phyloP scores from a whole-genome alignment of 2,888 invertebrate species.

The Platypus cylindrus region DNA sequence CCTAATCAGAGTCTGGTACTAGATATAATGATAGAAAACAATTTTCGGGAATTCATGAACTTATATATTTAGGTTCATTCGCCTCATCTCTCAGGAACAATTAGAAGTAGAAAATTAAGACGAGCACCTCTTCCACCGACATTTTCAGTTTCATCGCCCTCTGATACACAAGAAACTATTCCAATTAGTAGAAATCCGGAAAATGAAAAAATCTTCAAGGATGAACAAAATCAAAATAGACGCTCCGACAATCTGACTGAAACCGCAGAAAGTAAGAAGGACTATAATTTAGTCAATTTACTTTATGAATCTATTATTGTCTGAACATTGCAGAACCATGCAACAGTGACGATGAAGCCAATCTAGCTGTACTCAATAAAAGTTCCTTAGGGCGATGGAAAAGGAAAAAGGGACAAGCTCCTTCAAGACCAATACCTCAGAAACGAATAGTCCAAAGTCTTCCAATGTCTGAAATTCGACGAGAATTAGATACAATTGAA shows the following conservation, averaged over 20 bases:
- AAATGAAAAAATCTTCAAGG: slow-evolving; percentile 18
- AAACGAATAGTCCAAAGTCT: slow-evolving; percentile 49
- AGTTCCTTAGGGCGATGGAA: slow-evolving; percentile 58
- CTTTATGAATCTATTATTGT: too few relatives aligned
- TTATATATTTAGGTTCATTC: slow-evolving; percentile 25
- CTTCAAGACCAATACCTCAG: slow-evolving; percentile 59
- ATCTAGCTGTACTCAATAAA: slow-evolving; percentile 37
- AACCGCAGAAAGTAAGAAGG: too few relatives aligned
- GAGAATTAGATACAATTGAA: slow-evolving; percentile 71
- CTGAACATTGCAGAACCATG: too few relatives aligned
- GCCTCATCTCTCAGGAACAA: slow-evolving; percentile 33
- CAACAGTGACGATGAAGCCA: slow-evolving; percentile 4
- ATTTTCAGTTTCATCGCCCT: slow-evolving; percentile 23
- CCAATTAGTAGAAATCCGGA: slow-evolving; percentile 11
- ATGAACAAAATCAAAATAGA: slow-evolving; percentile 45
- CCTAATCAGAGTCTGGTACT: slow-evolving; percentile 31
- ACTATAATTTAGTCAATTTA: too few relatives aligned
- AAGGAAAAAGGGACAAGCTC: slow-evolving; percentile 70
- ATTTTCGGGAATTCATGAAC: too few relatives aligned
- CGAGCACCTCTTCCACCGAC: slow-evolving; percentile 53
- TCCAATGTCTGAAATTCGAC: slow-evolving; percentile 48
- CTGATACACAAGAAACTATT: slow-evolving; percentile 2
- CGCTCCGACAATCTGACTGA: too few relatives aligned
- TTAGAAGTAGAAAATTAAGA: slow-evolving; percentile 46
- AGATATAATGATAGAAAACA: too few relatives aligned